Percentiles rank a stretch among this genome's conserved stretches.
phyloP scores from a whole-genome alignment of 2,797 vertebrate genomes.

The Poecilia picta region DNA sequence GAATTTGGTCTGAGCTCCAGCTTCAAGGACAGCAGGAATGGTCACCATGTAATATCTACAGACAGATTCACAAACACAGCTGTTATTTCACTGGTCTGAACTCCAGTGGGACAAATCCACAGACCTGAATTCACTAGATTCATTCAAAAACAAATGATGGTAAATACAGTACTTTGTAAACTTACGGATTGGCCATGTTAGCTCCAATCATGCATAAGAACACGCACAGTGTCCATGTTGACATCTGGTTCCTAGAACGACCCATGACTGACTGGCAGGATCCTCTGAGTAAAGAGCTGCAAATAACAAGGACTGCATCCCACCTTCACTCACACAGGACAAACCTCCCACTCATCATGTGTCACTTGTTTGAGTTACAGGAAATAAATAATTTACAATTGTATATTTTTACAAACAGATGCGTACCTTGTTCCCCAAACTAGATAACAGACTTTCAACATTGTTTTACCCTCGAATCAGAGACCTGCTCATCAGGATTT shows the following conservation, averaged over 20 bases:
- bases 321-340: background rate
- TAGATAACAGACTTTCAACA: no score
- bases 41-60: slow-evolving; percentile 74
- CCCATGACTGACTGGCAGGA: slow-evolving; percentile 8
- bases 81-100: background rate
- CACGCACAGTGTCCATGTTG: slow-evolving; percentile 54
- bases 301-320: background rate
- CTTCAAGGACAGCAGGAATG: slow-evolving; percentile 68
- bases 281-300: slow-evolving; percentile 2
- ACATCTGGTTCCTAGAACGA: slow-evolving; percentile 27
- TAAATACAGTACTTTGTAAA: slow-evolving; percentile 4
- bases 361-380: no score
- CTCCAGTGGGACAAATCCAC: background rate
- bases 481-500: no score
- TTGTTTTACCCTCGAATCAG: no score
- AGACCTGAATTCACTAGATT: background rate
- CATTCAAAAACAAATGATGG: background rate
- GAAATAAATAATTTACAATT: no score
- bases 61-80: background rate
- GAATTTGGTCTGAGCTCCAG: slow-evolving; percentile 63
- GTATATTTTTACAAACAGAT: no score
- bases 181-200: slow-evolving; percentile 57
- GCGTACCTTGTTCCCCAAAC: no score
- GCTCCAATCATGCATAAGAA: slow-evolving; percentile 33
- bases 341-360: background rate